Evolutionary conservation across 2,888 invertebrate species (phyloP), one percentile per base, ranked within the genome.

Genomic region (Heliconius ethilla): DNA sequence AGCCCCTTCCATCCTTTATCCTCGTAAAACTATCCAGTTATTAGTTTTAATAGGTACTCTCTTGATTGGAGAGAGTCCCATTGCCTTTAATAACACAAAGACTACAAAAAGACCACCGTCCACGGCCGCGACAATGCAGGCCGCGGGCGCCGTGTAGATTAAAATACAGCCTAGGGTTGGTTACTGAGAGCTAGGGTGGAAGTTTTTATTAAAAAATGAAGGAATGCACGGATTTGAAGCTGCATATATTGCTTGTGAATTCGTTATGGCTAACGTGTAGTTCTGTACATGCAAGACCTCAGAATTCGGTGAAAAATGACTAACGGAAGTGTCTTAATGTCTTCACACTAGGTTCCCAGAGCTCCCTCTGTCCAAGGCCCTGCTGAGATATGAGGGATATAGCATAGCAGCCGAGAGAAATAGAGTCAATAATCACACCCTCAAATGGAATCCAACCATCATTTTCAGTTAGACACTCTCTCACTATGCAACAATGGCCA

Each of bases 111-210:
- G 78, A 75, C 78, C 76, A 80, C 63, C 29, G 86, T 84, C 87
- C 86, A 63, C 62, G 70, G 66, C 70, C 70, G 82, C 82, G 84
- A 89, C 88, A 89, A 88, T 88, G 82, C 83, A 74, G 83, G 86
- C 88, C 85, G 83, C 83, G 83, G 89, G 86, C 86, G 83, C 70
- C 72, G 62, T 78, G 78, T 73, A 85, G 87, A 88, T 88, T 88
- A 88, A 88, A 88, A 87, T 84, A 77, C 75, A 45, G 69, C 55
- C 75, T 76, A 78, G 78, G 81, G 37, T 27, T 40, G 3, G n/a
- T 45, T 13, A 25, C 33, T 11, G 69, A 67, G 51, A 51, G 51
- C 51, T 51, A 22, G 37, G 27, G 29, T 62, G 59, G 51, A 51
- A 45, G 27, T 45, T 70, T 70, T 33, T 76, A 25, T 59, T 5